Percentiles rank a stretch among this genome's conserved stretches.
Evolutionary conservation across 2,888 invertebrate genomes (phyloP).

Genomic region (Ryuthela nishihirai): DNA sequence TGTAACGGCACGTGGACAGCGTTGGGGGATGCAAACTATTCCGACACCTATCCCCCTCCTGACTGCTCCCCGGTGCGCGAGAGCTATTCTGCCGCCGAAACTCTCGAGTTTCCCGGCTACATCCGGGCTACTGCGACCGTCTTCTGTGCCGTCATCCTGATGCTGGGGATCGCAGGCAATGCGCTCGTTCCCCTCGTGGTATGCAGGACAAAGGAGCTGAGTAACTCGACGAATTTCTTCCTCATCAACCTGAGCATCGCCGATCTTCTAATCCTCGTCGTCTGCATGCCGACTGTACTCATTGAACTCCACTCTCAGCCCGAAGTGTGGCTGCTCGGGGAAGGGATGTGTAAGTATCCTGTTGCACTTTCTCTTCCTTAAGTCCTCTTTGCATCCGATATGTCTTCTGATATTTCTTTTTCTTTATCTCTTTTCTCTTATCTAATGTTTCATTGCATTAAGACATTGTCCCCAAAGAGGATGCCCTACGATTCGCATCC

Average conservation of each 20-base stretch:
- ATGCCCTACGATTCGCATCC: too few species aligned
- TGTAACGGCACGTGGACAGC: too few species aligned
- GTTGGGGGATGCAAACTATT: too few species aligned
- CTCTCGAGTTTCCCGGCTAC: conserved; percentile 68
- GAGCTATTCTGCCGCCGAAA: too few species aligned
- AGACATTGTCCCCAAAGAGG: too few species aligned
- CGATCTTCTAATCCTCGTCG: conserved; percentile 81
- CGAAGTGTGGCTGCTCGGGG: conserved; percentile 88
- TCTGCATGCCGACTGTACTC: conserved; percentile 87
- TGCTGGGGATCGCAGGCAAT: conserved; percentile 85
- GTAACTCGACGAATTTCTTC: conserved; percentile 91
- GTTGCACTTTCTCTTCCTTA: too few species aligned
- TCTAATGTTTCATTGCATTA: too few species aligned
- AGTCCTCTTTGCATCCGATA: too few species aligned
- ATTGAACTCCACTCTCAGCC: conserved; percentile 87
- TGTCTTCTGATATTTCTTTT: too few species aligned
- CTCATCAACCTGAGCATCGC: conserved; percentile 89
- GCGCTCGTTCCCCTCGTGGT: conserved; percentile 91
- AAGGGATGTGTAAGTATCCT: conserved; percentile 93
- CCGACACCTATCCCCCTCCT: too few species aligned
- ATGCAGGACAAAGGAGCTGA: conserved; percentile 84
- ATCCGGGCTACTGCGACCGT: conserved; percentile 83
- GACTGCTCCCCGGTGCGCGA: too few species aligned
- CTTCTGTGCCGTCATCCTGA: conserved; percentile 81
- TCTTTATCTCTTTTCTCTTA: too few species aligned